Evolutionary conservation across 2,797 vertebrate species (phyloP).

Genomic region (Zalophus californianus): DNA sequence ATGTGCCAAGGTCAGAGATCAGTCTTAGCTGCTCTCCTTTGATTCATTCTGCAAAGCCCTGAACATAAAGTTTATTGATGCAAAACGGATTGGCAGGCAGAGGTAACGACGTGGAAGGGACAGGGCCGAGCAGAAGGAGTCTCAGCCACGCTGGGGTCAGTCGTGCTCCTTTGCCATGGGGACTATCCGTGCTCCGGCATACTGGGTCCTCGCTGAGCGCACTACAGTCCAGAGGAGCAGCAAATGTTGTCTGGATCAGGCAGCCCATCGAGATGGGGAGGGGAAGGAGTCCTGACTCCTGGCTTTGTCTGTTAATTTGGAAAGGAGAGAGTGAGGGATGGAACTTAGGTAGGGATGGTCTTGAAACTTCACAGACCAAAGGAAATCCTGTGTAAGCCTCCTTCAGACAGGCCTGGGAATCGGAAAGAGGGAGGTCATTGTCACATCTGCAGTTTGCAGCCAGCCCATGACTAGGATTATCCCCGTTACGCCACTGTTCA

Average conservation of each 20-base stretch:
- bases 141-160: neutral
- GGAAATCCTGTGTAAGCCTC: neutral
- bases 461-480: neutral
- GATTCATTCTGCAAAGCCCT: slow-evolving; percentile 31
- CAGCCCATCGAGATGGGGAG: neutral
- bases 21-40: slow-evolving; percentile 43
- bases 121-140: neutral
- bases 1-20: slow-evolving; percentile 72
- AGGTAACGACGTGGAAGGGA: neutral
- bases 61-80: slow-evolving; percentile 57
- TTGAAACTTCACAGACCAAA: neutral
- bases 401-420: neutral
- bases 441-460: neutral
- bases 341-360: neutral
- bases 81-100: slow-evolving; percentile 56
- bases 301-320: neutral
- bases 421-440: neutral
- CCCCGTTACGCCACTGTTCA: neutral
- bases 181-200: neutral
- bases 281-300: neutral
- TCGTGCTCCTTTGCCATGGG: neutral
- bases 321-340: neutral
- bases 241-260: neutral
- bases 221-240: neutral
- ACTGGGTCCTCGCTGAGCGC: neutral